These are phyloP conservation scores for Lithobates pipiens DNA, from an alignment of 2,797 vertebrate genomes.

Conservation along the genomic window DNA sequence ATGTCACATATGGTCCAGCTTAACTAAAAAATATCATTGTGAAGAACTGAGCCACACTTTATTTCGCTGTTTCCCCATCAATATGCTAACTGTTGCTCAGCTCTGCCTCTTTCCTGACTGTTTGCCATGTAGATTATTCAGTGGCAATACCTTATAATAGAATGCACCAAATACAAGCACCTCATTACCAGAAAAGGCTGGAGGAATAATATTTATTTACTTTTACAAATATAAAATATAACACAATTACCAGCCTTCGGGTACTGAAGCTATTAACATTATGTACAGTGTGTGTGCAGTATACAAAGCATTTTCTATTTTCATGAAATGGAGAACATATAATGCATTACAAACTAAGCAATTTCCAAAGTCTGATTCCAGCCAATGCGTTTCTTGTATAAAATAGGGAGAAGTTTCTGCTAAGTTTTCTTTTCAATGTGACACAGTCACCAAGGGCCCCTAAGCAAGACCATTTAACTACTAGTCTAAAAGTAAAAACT, in stretches of 20 bases:
- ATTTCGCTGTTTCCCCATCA: neutral
- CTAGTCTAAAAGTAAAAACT: no score
- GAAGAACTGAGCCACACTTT: neutral
- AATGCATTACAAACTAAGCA: neutral
- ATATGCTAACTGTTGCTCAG: neutral
- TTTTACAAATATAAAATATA: neutral
- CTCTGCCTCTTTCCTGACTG: neutral
- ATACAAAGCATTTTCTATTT: neutral
- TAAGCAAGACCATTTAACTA: no score
- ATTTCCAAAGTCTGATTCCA: neutral
- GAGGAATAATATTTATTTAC: neutral
- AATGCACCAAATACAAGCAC: neutral
- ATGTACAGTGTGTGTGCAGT: neutral
- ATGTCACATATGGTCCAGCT: conserved; percentile 67
- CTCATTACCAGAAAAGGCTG: neutral
- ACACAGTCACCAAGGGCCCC: no score
- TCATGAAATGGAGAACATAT: neutral
- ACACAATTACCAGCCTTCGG: neutral
- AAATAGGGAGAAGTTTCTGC: no score
- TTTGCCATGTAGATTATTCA: neutral
- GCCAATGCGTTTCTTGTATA: neutral
- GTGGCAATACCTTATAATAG: neutral
- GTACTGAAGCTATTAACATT: neutral
- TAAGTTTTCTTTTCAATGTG: no score
- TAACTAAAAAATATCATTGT: conserved; percentile 51